Base-by-base conservation (phyloP, 2,113 vertebrate species). In the Chaetodon auriga region DNA sequence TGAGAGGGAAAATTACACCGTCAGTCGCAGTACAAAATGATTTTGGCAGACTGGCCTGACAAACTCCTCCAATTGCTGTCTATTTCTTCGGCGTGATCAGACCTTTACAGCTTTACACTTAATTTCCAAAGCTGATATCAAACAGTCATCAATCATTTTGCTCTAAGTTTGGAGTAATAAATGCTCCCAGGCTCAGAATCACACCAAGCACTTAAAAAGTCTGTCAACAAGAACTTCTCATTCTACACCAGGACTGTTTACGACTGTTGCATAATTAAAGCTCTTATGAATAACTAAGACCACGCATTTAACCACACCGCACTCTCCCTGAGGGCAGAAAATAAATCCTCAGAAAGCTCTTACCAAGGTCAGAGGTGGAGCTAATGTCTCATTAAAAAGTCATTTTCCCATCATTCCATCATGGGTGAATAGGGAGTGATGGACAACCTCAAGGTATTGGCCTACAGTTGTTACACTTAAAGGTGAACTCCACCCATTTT, bases 241-340 rank as follows among this genome's bases (percentile, higher is more conserved):
- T 61, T 74, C 45, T 61, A n/a, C 73, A 77, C 35, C 58, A 36
- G 46, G 69, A 77, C 62, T 89, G 77, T 90, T 92, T 92, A 79
- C 81, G 63, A n/a, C 61, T 78, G 71, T 85, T 87, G 68, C 81
- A 91, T 92, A 88, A 93, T 91, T 93, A 89, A 91, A 89, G 38
- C 45, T 70, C 21, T 87, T 84, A 87, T 93, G 83, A 94, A 92
- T 92, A 90, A 66, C 54, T 78, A 41, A 87, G 41, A 21, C 49
- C 21, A 1, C 72, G 54, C 75, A 57, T 83, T 86, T 84, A 78
- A 65, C 70, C 49, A 38, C n/a, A 30, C n/a, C 35, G 43, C 48
- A 23, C 25, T 48, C 70, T 76, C 35, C 53, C 43, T 54, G 51
- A 35, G 55, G 75, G 76, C 16, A 85, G 76, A 78, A 68, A 73